phyloP scores from a whole-genome alignment of 2,888 invertebrate species.

The Saturnia pavonia region DNA sequence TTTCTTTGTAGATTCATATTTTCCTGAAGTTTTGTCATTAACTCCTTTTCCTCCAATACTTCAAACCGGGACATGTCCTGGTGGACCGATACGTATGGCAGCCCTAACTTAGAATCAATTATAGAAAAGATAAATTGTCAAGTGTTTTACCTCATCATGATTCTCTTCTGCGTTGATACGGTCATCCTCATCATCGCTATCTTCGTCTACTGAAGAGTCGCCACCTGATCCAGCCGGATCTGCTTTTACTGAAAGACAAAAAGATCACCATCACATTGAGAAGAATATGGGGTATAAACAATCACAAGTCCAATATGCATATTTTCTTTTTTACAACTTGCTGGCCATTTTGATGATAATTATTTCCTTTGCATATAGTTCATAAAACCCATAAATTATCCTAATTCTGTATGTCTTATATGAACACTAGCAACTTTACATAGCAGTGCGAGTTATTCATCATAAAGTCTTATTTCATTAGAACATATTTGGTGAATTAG shows the following conservation, averaged over 20 bases:
- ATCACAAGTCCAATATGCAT: too few relatives aligned
- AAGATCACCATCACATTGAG: neutral
- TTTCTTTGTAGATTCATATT: neutral
- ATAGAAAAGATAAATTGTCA: neutral
- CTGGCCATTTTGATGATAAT: too few relatives aligned
- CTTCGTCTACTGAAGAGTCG: slow-evolving; percentile 88
- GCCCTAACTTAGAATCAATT: neutral
- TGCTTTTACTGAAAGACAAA: slow-evolving; percentile 50
- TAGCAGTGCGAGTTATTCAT: neutral
- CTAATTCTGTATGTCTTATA: neutral
- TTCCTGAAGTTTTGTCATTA: too few relatives aligned
- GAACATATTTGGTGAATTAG: neutral
- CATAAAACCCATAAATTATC: neutral
- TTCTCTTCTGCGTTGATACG: slow-evolving; percentile 82
- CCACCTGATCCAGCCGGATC: slow-evolving; percentile 75
- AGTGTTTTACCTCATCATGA: slow-evolving; percentile 83
- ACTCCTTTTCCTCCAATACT: too few relatives aligned
- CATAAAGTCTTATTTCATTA: neutral
- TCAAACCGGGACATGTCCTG: too few relatives aligned
- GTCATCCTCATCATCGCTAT: slow-evolving; percentile 89
- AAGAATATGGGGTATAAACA: neutral
- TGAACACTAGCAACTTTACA: neutral
- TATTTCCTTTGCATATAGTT: too few relatives aligned
- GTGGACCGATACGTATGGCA: too few relatives aligned
- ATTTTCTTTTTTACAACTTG: too few relatives aligned